Base-by-base conservation (phyloP, 1,140 invertebrate genomes). In the Trichogramma pretiosum region DNA sequence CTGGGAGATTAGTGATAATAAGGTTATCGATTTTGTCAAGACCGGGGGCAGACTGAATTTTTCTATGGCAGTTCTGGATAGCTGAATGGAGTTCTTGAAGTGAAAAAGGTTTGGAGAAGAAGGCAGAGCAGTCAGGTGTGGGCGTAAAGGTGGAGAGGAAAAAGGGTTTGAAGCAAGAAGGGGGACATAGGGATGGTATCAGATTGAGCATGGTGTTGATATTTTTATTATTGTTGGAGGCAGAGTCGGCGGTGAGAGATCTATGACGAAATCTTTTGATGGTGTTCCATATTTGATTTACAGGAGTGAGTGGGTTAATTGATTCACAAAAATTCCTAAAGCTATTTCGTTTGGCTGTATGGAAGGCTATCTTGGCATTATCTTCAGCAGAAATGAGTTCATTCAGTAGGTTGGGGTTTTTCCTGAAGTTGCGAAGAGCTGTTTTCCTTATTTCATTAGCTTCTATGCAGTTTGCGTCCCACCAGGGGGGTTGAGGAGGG, bases 111-210 rank as follows among this genome's bases (percentile, higher is more conserved):
- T 23, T 32, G 9, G 2, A 4, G 18, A 43, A 43, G 30, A 43
- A 2, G 7, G 33, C 19, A 8, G 3, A 5, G 7, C 8, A 38
- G 1, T 28, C 3, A 34, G 42, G n/a, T 13, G 34, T 30, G 14
- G 54, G 11, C 10, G 28, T 5, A 4, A 44, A 32, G 16, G 16
- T 4, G 11, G 17, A 18, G 10, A 16, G 19, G 8, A 39, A n/a
- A 7, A 17, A 23, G 3, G 41, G 33, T 14, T 9, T 38, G 21
- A 44, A 23, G 41, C 23, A 49, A 14, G 17, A 28, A n/a, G 38
- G 10, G 48, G 48, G 30, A 37, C 14, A 33, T 34, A 32, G 18
- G 34, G 41, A 50, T 14, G 22, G 14, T 8, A 44, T 11, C 19
- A 40, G 46, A 10, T 28, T 33, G 9, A 9, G n/a, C 33, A 52